phyloP scores from a whole-genome alignment of 1,140 invertebrate genomes.

The Potamilus streckersoni region DNA sequence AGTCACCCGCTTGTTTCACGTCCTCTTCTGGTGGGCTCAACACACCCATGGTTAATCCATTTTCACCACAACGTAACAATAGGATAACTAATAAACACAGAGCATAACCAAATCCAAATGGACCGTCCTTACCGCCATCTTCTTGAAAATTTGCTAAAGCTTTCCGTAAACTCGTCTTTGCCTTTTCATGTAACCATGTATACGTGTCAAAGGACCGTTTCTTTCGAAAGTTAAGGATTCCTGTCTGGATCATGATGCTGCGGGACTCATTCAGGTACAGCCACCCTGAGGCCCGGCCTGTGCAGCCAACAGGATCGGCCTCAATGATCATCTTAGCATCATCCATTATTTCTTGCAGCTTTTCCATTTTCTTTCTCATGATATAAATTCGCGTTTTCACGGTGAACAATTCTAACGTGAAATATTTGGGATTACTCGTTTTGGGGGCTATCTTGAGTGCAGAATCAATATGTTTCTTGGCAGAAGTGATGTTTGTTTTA shows the following conservation, averaged over 20 bases:
- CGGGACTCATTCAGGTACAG: slow-evolving; percentile 38
- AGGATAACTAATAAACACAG: slow-evolving; percentile 33
- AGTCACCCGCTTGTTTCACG: slow-evolving; percentile 20
- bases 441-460: slow-evolving; percentile 27
- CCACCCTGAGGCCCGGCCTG: slow-evolving; percentile 40
- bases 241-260: slow-evolving; percentile 26
- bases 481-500: slow-evolving; percentile 27
- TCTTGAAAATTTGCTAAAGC: slow-evolving; percentile 32
- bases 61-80: slow-evolving; percentile 37
- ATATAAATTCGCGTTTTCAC: slow-evolving; percentile 40
- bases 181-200: slow-evolving; percentile 12
- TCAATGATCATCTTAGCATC: slow-evolving; percentile 40
- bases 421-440: slow-evolving; percentile 35
- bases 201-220: slow-evolving; percentile 8
- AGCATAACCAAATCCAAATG: slow-evolving; percentile 44
- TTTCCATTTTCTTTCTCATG: slow-evolving; percentile 26
- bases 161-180: slow-evolving; percentile 29
- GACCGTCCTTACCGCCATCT: slow-evolving; percentile 44
- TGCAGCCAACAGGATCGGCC: slow-evolving; percentile 32
- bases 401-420: slow-evolving; percentile 33
- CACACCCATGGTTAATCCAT: slow-evolving; percentile 31
- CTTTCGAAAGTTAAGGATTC: slow-evolving; percentile 32
- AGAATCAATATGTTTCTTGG: slow-evolving; percentile 23
- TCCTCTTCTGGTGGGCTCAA: slow-evolving; percentile 18
- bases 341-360: slow-evolving; percentile 32